A percentile compares a stretch with the other conserved stretches of the same genome.
phyloP scores from a whole-genome alignment of 2,888 invertebrate genomes.

The Phorcus lineatus region DNA sequence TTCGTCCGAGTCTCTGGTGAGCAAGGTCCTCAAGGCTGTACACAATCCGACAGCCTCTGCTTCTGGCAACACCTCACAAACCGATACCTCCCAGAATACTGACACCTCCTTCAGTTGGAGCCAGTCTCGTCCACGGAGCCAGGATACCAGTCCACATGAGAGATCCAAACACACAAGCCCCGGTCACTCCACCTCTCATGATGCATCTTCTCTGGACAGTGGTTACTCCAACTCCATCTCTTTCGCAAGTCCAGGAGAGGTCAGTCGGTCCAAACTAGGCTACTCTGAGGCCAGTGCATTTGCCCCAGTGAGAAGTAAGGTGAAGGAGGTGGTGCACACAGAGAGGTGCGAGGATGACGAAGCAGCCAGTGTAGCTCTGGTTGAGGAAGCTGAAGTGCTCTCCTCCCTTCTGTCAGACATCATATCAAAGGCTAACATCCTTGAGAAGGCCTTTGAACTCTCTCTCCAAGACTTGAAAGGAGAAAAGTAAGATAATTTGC shows the following conservation, averaged over 20 bases:
- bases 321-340: neutral
- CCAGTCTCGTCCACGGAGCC: neutral
- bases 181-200: neutral
- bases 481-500: slow-evolving; percentile 53
- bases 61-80: neutral
- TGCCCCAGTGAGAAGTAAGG: slow-evolving; percentile 39
- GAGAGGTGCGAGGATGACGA: neutral
- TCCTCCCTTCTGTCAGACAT: slow-evolving; percentile 45
- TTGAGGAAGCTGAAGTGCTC: slow-evolving; percentile 23
- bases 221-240: neutral
- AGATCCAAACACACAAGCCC: neutral
- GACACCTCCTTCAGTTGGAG: slow-evolving; percentile 1
- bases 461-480: slow-evolving; percentile 51
- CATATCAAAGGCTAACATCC: slow-evolving; percentile 43
- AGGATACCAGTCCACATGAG: neutral
- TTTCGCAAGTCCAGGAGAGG: slow-evolving; percentile 2
- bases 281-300: slow-evolving; percentile 47
- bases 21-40: slow-evolving; percentile 38
- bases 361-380: neutral
- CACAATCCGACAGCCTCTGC: slow-evolving; percentile 7
- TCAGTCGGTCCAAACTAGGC: slow-evolving; percentile 36
- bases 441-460: slow-evolving; percentile 54
- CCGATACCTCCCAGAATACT: neutral
- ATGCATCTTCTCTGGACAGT: neutral
- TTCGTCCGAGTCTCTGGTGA: slow-evolving; percentile 37